phyloP scores from a whole-genome alignment of 2,113 vertebrate species.

The Crocuta crocuta region DNA sequence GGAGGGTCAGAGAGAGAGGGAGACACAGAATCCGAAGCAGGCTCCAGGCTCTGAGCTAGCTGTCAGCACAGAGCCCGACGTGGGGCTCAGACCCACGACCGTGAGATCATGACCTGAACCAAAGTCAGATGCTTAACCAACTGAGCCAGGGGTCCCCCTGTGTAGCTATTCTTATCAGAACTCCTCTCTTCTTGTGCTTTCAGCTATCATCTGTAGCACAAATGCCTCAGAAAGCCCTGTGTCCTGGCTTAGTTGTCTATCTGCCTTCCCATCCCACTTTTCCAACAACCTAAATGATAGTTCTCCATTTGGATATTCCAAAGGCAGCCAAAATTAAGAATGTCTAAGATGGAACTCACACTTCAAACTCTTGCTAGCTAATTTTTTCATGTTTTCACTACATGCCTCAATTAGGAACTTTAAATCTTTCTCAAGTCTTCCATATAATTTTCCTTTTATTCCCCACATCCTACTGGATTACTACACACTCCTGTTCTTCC shows the following conservation, averaged over 20 bases:
- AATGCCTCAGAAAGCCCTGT: not conserved
- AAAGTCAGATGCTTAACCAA: no score
- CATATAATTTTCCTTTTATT: not conserved
- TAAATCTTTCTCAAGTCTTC: not conserved
- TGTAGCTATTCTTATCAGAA: not conserved
- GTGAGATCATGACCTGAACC: no score
- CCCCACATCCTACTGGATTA: not conserved
- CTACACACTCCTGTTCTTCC: not conserved
- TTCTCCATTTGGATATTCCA: not conserved
- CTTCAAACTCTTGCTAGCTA: not conserved
- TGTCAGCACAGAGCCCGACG: no score
- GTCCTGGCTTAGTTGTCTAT: not conserved
- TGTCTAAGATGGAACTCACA: not conserved
- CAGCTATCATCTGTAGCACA: not conserved
- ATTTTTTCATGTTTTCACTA: not conserved
- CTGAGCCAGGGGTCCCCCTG: no score
- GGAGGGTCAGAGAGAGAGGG: no score
- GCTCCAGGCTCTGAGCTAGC: no score
- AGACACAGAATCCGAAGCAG: no score
- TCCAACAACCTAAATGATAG: not conserved
- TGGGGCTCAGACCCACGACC: no score
- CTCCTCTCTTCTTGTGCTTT: rapidly evolving
- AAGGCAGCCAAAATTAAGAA: not conserved
- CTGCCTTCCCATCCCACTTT: not conserved
- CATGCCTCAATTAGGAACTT: not conserved